These are phyloP conservation scores for Trachelus stipa DNA, from an alignment of 2,888 invertebrate species.

Conservation along the genomic window DNA sequence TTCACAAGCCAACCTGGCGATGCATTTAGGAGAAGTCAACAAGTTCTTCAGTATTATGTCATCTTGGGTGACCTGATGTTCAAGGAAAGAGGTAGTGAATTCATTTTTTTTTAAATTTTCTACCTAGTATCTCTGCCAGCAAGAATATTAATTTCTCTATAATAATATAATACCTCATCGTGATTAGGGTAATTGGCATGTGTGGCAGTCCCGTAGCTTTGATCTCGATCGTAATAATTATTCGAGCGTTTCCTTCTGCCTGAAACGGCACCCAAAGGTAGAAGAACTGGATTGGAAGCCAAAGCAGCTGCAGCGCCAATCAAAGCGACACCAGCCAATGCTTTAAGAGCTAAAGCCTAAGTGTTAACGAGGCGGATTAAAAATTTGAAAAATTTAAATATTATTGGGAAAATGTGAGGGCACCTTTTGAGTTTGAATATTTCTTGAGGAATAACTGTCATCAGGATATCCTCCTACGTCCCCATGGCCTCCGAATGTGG, in stretches of 20 bases:
- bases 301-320: constrained; percentile 86
- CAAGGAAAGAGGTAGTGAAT: background rate
- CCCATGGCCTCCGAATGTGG: constrained; percentile 39
- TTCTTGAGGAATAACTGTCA: constrained; percentile 30
- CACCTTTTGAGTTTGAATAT: constrained; percentile 57
- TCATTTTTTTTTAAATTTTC: background rate
- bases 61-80: background rate
- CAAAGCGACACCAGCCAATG: constrained; percentile 80
- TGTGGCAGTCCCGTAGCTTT: too few relatives aligned
- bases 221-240: constrained; percentile 12
- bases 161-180: background rate
- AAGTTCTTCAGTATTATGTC: background rate
- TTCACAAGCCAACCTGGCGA: constrained; percentile 60
- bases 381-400: constrained; percentile 10
- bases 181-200: background rate
- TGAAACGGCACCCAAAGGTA: constrained; percentile 81
- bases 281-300: constrained; percentile 80
- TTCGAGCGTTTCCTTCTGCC: constrained; percentile 71
- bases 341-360: constrained; percentile 74
- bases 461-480: constrained; percentile 33
- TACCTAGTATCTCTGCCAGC: background rate
- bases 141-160: background rate
- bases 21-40: constrained; percentile 53
- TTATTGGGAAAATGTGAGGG: background rate
- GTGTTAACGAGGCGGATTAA: constrained; percentile 31